phyloP scores from a whole-genome alignment of 2,113 vertebrate genomes.

The Potamarius usumacintae region DNA sequence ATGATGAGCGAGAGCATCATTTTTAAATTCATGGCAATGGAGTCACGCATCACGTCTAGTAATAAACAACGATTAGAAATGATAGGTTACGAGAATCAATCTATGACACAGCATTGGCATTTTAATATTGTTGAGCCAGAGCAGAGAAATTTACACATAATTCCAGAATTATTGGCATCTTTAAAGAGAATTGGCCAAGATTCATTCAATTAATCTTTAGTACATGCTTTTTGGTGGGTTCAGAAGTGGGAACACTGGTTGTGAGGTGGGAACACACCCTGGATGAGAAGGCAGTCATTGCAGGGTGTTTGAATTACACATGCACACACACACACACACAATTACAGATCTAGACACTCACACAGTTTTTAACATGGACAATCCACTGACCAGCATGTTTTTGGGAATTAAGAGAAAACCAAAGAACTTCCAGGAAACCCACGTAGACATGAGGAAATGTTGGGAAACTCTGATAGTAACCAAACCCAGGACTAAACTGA shows the following conservation, averaged over 20 bases:
- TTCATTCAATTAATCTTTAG: not conserved
- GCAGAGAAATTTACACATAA: not conserved
- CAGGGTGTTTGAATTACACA: not conserved
- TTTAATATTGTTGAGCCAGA: not conserved
- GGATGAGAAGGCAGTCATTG: not conserved
- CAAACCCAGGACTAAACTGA: no score
- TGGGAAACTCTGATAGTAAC: no score
- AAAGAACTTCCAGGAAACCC: not conserved
- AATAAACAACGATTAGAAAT: conserved; percentile 1
- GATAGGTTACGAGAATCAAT: not conserved
- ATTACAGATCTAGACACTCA: not conserved
- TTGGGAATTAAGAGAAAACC: not conserved
- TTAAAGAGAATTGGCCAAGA: not conserved
- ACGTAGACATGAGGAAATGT: not conserved
- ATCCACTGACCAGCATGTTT: not conserved
- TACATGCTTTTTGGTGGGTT: not conserved
- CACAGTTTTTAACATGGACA: not conserved
- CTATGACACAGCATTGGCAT: not conserved
- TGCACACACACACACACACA: not conserved
- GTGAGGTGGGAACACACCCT: not conserved
- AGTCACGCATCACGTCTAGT: not conserved
- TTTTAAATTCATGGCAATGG: not conserved
- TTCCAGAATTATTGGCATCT: not conserved
- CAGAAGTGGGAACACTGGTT: no score
- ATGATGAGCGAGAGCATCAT: conserved; percentile 2